Conservation (phyloP, 2,113 vertebrate species). For the Cervus canadensis region DNA sequence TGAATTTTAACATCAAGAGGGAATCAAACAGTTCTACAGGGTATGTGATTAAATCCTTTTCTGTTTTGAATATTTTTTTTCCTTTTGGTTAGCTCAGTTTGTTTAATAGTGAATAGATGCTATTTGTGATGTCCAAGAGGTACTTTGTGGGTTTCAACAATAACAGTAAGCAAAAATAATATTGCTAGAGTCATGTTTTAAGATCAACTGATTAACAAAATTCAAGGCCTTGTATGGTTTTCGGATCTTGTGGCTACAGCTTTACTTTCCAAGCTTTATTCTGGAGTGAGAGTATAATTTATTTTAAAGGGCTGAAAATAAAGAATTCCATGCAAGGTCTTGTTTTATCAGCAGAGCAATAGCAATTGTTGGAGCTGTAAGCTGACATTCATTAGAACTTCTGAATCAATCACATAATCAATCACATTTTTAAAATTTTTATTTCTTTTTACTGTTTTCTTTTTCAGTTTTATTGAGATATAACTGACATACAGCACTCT, state of each 20-base stretch:
- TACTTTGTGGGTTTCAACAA: neutral
- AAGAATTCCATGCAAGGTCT: neutral
- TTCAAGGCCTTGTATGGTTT: neutral
- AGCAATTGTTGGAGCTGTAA: neutral
- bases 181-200: neutral
- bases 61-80: neutral
- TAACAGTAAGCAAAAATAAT: neutral
- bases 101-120: neutral
- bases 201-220: constrained; percentile 7
- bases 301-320: constrained; percentile 15
- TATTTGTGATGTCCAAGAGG: neutral
- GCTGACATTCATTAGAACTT: neutral
- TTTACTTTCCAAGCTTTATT: constrained; percentile 28
- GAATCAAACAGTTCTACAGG: neutral
- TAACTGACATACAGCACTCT: neutral
- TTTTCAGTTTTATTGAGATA: neutral
- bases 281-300: neutral
- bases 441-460: neutral
- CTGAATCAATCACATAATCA: neutral
- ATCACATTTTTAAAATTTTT: neutral
- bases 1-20: neutral
- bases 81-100: neutral
- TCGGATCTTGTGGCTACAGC: neutral
- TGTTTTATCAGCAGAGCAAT: neutral
- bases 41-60: neutral